Evolutionary conservation across 2,888 invertebrate species (phyloP).

Genomic region (Falcaria lacertinaria): DNA sequence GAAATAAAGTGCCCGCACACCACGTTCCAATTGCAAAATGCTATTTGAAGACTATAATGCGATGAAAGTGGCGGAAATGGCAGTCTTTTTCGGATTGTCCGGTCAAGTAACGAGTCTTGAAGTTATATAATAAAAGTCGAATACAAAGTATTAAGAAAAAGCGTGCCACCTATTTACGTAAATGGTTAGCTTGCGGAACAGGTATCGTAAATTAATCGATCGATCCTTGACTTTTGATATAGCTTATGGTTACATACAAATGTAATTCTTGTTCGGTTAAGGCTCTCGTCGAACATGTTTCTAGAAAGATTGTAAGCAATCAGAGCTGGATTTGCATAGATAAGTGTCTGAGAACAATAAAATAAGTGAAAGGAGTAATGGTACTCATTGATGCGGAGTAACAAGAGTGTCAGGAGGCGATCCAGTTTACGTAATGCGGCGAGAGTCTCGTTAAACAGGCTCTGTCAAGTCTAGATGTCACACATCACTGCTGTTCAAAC

Average conservation of each 20-base stretch:
- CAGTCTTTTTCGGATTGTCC: constrained; percentile 34
- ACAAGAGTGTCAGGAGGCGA: constrained; percentile 26
- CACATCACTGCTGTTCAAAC: constrained; percentile 29
- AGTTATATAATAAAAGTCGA: constrained; percentile 7
- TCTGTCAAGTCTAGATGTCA: constrained; percentile 24
- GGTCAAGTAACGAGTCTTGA: constrained; percentile 16
- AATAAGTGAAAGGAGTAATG: constrained; percentile 28
- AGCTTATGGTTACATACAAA: too few species aligned
- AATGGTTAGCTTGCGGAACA: background rate
- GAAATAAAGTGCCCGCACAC: constrained; percentile 56
- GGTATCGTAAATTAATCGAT: constrained; percentile 1
- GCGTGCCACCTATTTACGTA: background rate
- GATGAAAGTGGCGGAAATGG: constrained; percentile 63
- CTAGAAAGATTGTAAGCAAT: too few species aligned
- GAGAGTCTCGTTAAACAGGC: constrained; percentile 10
- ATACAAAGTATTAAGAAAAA: background rate
- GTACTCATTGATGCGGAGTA: constrained; percentile 21
- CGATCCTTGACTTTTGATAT: background rate
- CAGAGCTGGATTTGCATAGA: background rate
- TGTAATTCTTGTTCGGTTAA: too few species aligned
- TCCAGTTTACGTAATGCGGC: constrained; percentile 27
- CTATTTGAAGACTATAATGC: constrained; percentile 49
- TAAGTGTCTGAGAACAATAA: background rate
- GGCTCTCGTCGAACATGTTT: too few species aligned
- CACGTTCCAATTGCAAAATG: constrained; percentile 70